Evolutionary conservation across 2,888 invertebrate species (phyloP).

Genomic region (Eilema caniola): DNA sequence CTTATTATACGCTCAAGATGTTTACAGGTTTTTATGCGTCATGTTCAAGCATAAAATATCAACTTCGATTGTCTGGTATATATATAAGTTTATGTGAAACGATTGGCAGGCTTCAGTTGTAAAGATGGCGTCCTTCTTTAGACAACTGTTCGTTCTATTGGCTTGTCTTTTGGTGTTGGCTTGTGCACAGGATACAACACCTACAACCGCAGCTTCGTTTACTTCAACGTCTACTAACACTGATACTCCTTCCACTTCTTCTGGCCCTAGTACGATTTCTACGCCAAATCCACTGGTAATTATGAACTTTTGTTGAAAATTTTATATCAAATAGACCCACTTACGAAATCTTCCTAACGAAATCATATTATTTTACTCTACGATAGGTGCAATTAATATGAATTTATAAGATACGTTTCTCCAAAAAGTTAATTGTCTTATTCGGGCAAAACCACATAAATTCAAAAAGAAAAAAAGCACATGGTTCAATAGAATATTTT

Average conservation of each 20-base stretch:
- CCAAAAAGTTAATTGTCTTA: no score
- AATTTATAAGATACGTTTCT: no score
- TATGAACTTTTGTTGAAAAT: no score
- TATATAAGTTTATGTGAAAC: conserved; percentile 49
- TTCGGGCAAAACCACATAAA: not conserved
- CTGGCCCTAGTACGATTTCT: not conserved
- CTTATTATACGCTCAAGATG: conserved; percentile 25
- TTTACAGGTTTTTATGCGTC: no score
- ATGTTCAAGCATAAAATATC: conserved; percentile 26
- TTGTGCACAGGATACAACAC: conserved; percentile 51
- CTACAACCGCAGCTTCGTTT: conserved; percentile 33
- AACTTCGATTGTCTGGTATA: conserved; percentile 38
- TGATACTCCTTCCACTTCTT: not conserved
- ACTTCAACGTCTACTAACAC: conserved; percentile 24
- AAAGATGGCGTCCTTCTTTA: conserved; percentile 50
- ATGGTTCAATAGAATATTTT: no score
- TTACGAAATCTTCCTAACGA: not conserved
- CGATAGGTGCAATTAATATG: not conserved
- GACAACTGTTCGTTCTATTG: conserved; percentile 48
- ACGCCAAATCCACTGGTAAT: not conserved
- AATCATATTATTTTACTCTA: no score
- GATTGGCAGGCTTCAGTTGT: conserved; percentile 34
- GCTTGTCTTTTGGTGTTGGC: conserved; percentile 45
- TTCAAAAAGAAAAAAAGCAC: no score
- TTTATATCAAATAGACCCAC: not conserved